Evolutionary conservation across 2,888 invertebrate genomes (phyloP).

Genomic region (Diadegma fenestrale): DNA sequence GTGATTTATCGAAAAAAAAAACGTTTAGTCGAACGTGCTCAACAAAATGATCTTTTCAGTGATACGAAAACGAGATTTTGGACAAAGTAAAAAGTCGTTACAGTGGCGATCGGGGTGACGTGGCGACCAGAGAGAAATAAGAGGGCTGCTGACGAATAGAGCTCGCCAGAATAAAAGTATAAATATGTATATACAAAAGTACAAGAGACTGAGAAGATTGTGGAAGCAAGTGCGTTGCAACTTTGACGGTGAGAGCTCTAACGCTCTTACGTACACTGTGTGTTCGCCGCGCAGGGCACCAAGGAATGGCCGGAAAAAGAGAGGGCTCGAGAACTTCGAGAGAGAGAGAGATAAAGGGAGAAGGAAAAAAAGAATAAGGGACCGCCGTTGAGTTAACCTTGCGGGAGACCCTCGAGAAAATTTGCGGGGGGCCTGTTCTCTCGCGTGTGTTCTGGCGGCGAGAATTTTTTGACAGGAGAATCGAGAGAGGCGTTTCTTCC

Average conservation of each 20-base stretch:
- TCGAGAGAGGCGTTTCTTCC: conserved; percentile 7
- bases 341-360: not conserved
- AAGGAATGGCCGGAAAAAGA: not conserved
- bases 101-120: not conserved
- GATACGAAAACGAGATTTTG: not conserved
- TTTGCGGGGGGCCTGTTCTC: conserved; percentile 58
- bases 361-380: not conserved
- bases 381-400: conserved; percentile 58
- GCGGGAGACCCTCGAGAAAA: conserved; percentile 65
- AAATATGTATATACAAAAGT: not conserved
- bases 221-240: conserved; percentile 58
- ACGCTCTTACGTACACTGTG: conserved; percentile 5
- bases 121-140: not conserved
- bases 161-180: not conserved
- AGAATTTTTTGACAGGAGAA: conserved; percentile 53
- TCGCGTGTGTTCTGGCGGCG: conserved; percentile 15
- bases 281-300: not conserved
- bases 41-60: too few relatives aligned
- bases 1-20: too few relatives aligned
- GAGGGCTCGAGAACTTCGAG: not conserved
- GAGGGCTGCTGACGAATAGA: not conserved
- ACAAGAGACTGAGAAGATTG: conserved; percentile 34
- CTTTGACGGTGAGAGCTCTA: conserved; percentile 30
- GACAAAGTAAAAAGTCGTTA: not conserved
- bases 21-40: too few relatives aligned